A percentile compares a stretch with the other conserved stretches of the same genome.
These are phyloP conservation scores for Epiblema foenella DNA, from an alignment of 2,888 invertebrate genomes.

Conservation along the genomic window DNA sequence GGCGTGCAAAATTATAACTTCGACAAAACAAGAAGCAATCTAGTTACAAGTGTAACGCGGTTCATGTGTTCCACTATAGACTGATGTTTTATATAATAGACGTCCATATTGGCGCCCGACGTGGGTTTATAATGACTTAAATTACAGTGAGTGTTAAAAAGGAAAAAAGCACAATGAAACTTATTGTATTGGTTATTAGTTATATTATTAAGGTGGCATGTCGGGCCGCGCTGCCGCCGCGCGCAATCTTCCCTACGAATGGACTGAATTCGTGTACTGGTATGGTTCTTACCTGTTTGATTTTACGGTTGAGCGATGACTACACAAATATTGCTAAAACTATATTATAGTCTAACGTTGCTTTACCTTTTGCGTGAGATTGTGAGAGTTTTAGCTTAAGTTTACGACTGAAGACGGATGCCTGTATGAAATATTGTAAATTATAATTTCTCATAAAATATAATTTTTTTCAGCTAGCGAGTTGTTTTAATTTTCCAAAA, in stretches of 20 bases:
- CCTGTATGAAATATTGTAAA: slow-evolving; percentile 86
- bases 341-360: slow-evolving; percentile 86
- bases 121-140: slow-evolving; percentile 48
- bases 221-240: slow-evolving; percentile 52
- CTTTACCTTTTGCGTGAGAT: slow-evolving; percentile 86
- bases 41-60: slow-evolving; percentile 8
- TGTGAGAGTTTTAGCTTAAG: slow-evolving; percentile 86
- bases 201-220: slow-evolving; percentile 45
- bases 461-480: slow-evolving; percentile 85
- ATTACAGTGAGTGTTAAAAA: slow-evolving; percentile 57
- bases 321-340: slow-evolving; percentile 83
- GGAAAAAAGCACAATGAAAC: slow-evolving; percentile 60
- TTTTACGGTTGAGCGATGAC: slow-evolving; percentile 78
- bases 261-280: slow-evolving; percentile 74
- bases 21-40: too few species aligned
- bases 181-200: slow-evolving; percentile 59
- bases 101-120: slow-evolving; percentile 52
- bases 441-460: slow-evolving; percentile 86
- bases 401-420: slow-evolving; percentile 85
- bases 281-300: slow-evolving; percentile 72
- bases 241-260: slow-evolving; percentile 67
- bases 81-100: slow-evolving; percentile 48
- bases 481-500: slow-evolving; percentile 68
- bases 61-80: slow-evolving; percentile 39
- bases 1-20: too few species aligned